These are phyloP conservation scores for Amniataba percoides DNA, from an alignment of 2,797 vertebrate species.

Conservation along the genomic window DNA sequence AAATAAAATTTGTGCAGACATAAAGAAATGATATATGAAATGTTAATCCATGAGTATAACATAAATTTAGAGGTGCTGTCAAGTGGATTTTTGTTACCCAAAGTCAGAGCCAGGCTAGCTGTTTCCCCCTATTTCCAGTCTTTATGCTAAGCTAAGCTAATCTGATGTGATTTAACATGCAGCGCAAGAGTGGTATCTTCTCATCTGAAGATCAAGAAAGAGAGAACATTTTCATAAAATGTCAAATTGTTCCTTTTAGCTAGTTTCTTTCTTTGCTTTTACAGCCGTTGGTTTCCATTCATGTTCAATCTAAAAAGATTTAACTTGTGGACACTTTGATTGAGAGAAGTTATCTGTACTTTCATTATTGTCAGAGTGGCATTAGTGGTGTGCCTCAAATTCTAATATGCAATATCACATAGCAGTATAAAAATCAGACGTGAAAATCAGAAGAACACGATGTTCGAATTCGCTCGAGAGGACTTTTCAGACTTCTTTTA, in stretches of 20 bases:
- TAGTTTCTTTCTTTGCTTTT: neutral
- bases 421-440: neutral
- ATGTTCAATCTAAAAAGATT: neutral
- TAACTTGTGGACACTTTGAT: neutral
- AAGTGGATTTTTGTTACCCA: neutral
- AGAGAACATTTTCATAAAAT: neutral
- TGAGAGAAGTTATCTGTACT: neutral
- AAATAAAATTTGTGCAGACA: neutral
- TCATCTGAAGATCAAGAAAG: neutral
- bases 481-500: neutral
- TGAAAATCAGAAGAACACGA: neutral
- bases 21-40: neutral
- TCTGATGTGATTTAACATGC: neutral
- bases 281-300: neutral
- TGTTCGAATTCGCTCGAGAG: neutral
- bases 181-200: neutral
- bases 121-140: neutral
- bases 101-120: neutral
- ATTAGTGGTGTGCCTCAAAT: conserved; percentile 1
- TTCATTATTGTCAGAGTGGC: neutral
- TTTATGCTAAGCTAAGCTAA: conserved; percentile 23
- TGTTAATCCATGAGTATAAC: neutral
- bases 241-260: neutral
- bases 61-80: neutral
- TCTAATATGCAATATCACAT: neutral